These are phyloP conservation scores for Chelonia mydas DNA, from an alignment of 2,797 vertebrate genomes.

Conservation along the genomic window DNA sequence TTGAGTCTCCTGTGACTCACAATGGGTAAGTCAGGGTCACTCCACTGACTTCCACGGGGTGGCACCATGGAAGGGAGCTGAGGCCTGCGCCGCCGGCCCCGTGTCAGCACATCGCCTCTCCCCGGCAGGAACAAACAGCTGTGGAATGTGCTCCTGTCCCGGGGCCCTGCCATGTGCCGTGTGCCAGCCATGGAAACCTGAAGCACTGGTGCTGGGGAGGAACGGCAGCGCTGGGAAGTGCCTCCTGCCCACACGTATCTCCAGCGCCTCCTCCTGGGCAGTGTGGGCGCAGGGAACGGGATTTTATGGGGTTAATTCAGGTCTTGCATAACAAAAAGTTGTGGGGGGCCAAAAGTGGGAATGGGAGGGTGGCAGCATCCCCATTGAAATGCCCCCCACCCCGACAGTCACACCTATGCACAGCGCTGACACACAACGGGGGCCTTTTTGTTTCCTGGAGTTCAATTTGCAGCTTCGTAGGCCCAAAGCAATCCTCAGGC, in stretches of 20 bases:
- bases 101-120: neutral
- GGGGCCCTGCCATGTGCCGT: neutral
- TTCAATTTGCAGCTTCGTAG: neutral
- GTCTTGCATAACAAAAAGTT: neutral
- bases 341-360: neutral
- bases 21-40: neutral
- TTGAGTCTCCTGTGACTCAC: neutral
- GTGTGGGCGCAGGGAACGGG: neutral
- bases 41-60: neutral
- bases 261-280: neutral
- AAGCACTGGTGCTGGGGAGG: neutral
- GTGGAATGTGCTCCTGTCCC: too few species aligned
- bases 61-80: fast-evolving
- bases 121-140: neutral
- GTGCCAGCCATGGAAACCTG: neutral
- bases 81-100: neutral
- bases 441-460: neutral
- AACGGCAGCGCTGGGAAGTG: neutral
- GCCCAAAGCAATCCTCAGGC: neutral
- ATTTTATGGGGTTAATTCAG: neutral
- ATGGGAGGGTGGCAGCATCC: neutral
- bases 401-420: neutral
- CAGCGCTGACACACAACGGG: neutral
- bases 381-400: too few species aligned
- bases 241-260: neutral